phyloP scores from a whole-genome alignment of 1,140 invertebrate species.

The Lepidurus arcticus region DNA sequence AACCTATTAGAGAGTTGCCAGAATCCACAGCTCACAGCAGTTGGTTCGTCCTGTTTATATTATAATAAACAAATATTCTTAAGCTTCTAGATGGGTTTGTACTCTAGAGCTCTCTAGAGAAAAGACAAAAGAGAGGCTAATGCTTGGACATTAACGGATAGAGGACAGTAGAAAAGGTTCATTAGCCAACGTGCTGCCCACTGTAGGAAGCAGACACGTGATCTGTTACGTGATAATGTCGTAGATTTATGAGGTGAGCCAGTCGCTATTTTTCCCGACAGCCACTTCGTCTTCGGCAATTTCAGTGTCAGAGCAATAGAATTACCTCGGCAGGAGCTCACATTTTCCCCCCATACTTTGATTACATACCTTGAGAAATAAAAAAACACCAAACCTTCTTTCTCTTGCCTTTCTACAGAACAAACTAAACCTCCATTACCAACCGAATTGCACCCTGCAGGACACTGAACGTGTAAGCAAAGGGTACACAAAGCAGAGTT shows the following conservation, averaged over 20 bases:
- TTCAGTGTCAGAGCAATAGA: constrained; percentile 14
- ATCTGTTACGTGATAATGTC: constrained; percentile 15
- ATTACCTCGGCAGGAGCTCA: constrained; percentile 14
- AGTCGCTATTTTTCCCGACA: constrained; percentile 18
- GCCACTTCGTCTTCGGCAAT: constrained; percentile 17
- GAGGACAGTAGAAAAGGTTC: constrained; percentile 9
- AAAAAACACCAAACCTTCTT: not conserved
- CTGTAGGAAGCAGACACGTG: not conserved
- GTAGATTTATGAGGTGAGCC: constrained; percentile 12
- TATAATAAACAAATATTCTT: too few relatives aligned
- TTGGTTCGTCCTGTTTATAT: too few relatives aligned
- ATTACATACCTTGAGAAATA: constrained; percentile 2
- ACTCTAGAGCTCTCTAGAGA: not conserved
- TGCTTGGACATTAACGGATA: not conserved
- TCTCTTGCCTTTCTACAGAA: not conserved
- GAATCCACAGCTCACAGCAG: too few relatives aligned
- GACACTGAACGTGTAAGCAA: constrained; percentile 17
- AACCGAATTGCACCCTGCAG: constrained; percentile 20
- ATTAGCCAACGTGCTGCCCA: constrained; percentile 9
- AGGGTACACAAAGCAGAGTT: constrained; percentile 12
- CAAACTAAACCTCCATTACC: not conserved
- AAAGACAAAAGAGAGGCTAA: not conserved
- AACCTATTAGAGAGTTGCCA: too few relatives aligned
- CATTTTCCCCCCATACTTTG: not conserved
- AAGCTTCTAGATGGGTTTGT: too few relatives aligned